Evolutionary conservation across 2,113 vertebrate genomes (phyloP).

Genomic region (Ceuthmochares aereus): DNA sequence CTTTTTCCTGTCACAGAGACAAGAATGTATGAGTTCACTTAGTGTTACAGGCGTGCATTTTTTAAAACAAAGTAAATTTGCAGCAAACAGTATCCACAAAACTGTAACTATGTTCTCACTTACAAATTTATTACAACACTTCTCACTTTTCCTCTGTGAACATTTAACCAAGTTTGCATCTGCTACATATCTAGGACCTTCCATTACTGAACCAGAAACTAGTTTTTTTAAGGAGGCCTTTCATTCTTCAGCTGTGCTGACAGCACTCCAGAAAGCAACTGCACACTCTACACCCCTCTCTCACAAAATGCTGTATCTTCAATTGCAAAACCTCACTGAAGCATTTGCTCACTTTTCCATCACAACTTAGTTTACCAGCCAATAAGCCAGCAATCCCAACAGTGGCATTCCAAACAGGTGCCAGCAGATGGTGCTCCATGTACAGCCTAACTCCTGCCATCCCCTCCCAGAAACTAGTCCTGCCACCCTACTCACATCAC

Average conservation of each 20-base stretch:
- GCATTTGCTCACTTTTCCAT: fast-evolving
- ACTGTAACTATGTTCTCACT: background rate
- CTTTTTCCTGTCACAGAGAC: background rate
- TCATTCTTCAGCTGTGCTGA: background rate
- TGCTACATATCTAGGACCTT: fast-evolving
- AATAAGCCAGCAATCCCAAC: fast-evolving
- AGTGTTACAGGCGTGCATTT: background rate
- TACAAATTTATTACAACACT: background rate
- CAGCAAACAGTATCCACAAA: background rate
- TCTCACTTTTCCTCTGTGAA: background rate
- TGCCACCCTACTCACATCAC: fast-evolving
- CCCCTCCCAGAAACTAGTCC: background rate
- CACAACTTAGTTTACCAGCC: background rate
- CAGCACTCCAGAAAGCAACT: background rate
- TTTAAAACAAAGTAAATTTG: background rate
- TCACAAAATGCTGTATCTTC: fast-evolving
- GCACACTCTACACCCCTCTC: fast-evolving
- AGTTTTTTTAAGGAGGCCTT: background rate
- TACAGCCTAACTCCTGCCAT: background rate
- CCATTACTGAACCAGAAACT: fast-evolving
- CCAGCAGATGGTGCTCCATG: conserved; percentile 76
- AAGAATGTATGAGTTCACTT: background rate
- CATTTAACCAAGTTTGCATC: too few species aligned
- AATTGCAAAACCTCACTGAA: fast-evolving
- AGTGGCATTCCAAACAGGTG: background rate